A percentile compares a stretch with the other conserved stretches of the same genome.
These are phyloP conservation scores for Druceiella hillmani DNA, from an alignment of 2,888 invertebrate species.

Conservation along the genomic window DNA sequence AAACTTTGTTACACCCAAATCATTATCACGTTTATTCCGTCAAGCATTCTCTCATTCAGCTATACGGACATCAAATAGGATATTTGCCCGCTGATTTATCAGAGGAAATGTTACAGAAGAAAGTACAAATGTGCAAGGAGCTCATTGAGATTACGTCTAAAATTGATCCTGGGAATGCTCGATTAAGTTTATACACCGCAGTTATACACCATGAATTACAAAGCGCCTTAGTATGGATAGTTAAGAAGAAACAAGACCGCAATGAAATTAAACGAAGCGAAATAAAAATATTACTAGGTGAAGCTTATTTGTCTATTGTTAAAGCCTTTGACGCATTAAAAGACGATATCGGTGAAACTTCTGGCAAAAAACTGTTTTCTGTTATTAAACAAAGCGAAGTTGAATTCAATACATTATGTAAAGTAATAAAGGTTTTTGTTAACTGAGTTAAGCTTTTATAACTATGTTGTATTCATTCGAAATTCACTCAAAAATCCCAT, in stretches of 20 bases:
- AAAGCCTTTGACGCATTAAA: slow-evolving; percentile 42
- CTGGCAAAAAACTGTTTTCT: slow-evolving; percentile 48
- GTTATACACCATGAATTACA: slow-evolving; percentile 71
- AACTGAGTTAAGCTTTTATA: too few species aligned
- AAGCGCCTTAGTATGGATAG: slow-evolving; percentile 48
- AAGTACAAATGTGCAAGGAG: slow-evolving; percentile 63
- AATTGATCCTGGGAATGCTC: slow-evolving; percentile 68
- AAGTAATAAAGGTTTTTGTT: slow-evolving; percentile 39
- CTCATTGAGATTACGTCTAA: slow-evolving; percentile 56
- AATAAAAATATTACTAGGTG: slow-evolving; percentile 36
- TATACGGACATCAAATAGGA: slow-evolving; percentile 67
- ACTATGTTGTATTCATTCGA: too few species aligned
- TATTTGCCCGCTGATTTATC: slow-evolving; percentile 49
- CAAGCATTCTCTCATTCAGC: slow-evolving; percentile 75
- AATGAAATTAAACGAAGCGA: slow-evolving; percentile 32
- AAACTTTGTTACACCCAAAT: slow-evolving; percentile 73
- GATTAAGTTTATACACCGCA: slow-evolving; percentile 70
- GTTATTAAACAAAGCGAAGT: slow-evolving; percentile 43
- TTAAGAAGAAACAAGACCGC: slow-evolving; percentile 38
- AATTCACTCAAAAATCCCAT: too few species aligned
- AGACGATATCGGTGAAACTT: slow-evolving; percentile 49
- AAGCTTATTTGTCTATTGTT: slow-evolving; percentile 42
- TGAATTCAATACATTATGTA: slow-evolving; percentile 45
- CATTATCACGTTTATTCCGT: slow-evolving; percentile 80
- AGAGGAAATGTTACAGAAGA: slow-evolving; percentile 56